Base-by-base conservation (phyloP, 1,140 invertebrate species). In the Oryctes rhinoceros region DNA sequence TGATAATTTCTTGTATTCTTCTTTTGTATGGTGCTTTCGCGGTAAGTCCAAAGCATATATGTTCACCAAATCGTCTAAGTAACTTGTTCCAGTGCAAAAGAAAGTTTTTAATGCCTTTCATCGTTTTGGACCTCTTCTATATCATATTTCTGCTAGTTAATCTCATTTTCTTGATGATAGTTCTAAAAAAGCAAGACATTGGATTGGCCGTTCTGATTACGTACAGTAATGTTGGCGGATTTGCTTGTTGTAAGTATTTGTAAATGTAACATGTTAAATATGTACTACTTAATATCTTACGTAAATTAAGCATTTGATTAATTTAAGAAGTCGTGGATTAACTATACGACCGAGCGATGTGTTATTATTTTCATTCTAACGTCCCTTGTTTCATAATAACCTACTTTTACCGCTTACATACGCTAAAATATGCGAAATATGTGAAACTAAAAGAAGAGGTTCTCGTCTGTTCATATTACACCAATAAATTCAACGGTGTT, bases 201-300 rank as follows among this genome's bases (percentile, higher is more conserved):
- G 62, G 65, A 9, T 47, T 79, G n/a, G 78, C 65, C 11, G 10
- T 30, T 47, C 71, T 79, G 30, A 79, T 79, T 44, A 48, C 71
- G 13, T 79, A 79, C 18, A 79, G 78, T 48, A 79, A 79, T 49
- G 18, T 79, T 47, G 78, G 78, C 7, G 78, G 78, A 71, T 79
- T 79, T 30, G 7, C 74, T 24, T 39, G 62, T 18, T 30, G 78
- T 79, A 79, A 79, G 78, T 79, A 78, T 53, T 39, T 15, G 3
- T 47, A 77, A 13, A 49, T 20, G 15, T 44, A 44, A 15, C 24
- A 7, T 74, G 0, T 39, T 74, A 0, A 18, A 24, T 74, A 74
- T 18, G 39, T 44, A 44, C 9, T 44, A 44, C 1, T 30, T 30
- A 30, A 30, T 30, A 30, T 30, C 2, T 30, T 30, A n/a, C n/a